Evolutionary conservation across 1,140 invertebrate genomes (phyloP), one percentile per base, ranked within the genome.

Genomic region (Pseudoatta argentina): DNA sequence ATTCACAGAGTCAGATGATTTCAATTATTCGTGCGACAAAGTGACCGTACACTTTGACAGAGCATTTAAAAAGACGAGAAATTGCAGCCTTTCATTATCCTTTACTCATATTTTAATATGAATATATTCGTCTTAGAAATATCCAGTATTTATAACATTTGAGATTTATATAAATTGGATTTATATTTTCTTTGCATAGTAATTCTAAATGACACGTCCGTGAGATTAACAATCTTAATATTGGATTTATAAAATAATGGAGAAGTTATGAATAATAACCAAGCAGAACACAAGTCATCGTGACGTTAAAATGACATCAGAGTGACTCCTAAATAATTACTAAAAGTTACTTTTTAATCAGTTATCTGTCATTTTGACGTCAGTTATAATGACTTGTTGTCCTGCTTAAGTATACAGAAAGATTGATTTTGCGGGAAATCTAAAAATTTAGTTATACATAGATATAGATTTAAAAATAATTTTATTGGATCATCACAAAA

Each of bases 1-100:
- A 83, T 88, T 75, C 48, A 75, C 44, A 14, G n/a, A 44, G 7
- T 4, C 61, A 8, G 0, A 73, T 59, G 63, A 57, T 59, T 24
- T 59, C 18, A 24, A 72, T 71, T 72, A 72, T 27, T 57, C 16
- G 34, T 27, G 7, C 30, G 24, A 39, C 18, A 55, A 64, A 72
- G 39, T 57, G 16, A 48, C 4, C 30, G 18, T 16, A 21, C 24
- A 55, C 30, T 24, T 76, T 76, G n/a, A 59, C 14, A 5, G 12
- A 24, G 34, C 21, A 21, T 57, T 44, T 59, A 76, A 76, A 61
- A 44, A 24, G 21, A 61, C 4, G 10, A 76, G 16, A 61, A 44
- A 76, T 76, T 21, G 21, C 71, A n/a, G 44, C 44, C 3, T 6
- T 53, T 51, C 1, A 34, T 34, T 81, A 39, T 69, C n/a, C 21